Percentiles rank a stretch among this genome's conserved stretches.
Evolutionary conservation across 2,797 vertebrate species (phyloP).

Genomic region (Scolopax bukidnonensis): DNA sequence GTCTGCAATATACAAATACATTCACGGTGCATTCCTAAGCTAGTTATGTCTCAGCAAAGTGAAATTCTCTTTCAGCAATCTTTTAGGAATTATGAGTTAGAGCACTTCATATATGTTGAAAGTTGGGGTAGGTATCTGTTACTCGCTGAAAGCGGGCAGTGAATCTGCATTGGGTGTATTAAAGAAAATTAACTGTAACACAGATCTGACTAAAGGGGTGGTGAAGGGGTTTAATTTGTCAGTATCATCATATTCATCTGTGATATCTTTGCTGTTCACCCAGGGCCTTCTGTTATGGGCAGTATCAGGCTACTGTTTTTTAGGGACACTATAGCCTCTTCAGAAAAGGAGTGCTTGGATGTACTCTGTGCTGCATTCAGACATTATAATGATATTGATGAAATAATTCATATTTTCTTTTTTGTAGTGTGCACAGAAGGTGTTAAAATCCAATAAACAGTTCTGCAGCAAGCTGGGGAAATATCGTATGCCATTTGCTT

Average conservation of each 20-base stretch:
- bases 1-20: background rate
- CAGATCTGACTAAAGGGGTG: background rate
- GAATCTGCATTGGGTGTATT: background rate
- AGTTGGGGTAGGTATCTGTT: background rate
- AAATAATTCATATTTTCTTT: background rate
- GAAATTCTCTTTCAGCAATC: background rate
- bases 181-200: background rate
- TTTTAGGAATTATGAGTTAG: background rate
- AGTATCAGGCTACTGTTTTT: background rate
- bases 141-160: background rate
- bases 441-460: slow-evolving; percentile 94
- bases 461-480: slow-evolving; percentile 96
- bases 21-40: background rate
- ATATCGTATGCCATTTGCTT: slow-evolving; percentile 97
- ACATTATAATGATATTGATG: background rate
- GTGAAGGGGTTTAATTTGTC: background rate
- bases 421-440: slow-evolving; percentile 91
- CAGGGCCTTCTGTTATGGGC: background rate
- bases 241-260: background rate
- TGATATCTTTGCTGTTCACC: background rate
- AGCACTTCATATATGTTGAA: accelerated
- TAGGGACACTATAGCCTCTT: background rate
- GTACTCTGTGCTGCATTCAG: background rate
- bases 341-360: background rate
- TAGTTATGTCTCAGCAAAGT: background rate